Evolutionary conservation across 2,888 invertebrate genomes (phyloP).

Genomic region (Petrolisthes manimaculis): DNA sequence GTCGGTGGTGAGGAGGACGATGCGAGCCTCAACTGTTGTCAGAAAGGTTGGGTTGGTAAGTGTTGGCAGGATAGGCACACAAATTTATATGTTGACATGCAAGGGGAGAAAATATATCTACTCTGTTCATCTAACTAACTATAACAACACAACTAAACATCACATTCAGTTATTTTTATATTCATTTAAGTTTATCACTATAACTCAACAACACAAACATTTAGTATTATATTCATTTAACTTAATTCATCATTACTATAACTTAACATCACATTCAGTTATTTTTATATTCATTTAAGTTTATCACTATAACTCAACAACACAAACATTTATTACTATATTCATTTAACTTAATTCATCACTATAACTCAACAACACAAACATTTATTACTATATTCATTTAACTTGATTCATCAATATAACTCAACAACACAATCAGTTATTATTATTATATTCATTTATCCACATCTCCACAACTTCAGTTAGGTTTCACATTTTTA

Average conservation of each 20-base stretch:
- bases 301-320: too few relatives aligned
- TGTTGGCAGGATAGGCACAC: not conserved
- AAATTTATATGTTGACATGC: not conserved
- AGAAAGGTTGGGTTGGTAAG: not conserved
- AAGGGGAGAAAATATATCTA: not conserved
- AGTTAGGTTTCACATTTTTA: too few relatives aligned
- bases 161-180: not conserved
- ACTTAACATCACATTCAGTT: not conserved
- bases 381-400: too few relatives aligned
- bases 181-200: not conserved
- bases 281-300: not conserved
- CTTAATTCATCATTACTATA: not conserved
- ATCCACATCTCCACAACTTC: too few relatives aligned
- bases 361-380: too few relatives aligned
- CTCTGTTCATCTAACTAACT: not conserved
- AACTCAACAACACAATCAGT: too few relatives aligned
- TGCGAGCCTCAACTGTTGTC: constrained; percentile 31
- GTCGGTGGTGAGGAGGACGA: constrained; percentile 37
- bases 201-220: too few relatives aligned
- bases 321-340: too few relatives aligned
- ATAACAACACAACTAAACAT: not conserved
- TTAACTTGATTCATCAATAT: too few relatives aligned
- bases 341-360: too few relatives aligned
- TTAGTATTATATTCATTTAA: too few relatives aligned
- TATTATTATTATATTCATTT: too few relatives aligned